Percentiles rank a stretch among this genome's conserved stretches.
phyloP scores from a whole-genome alignment of 2,113 vertebrate species.

The Diphyllodes magnificus region DNA sequence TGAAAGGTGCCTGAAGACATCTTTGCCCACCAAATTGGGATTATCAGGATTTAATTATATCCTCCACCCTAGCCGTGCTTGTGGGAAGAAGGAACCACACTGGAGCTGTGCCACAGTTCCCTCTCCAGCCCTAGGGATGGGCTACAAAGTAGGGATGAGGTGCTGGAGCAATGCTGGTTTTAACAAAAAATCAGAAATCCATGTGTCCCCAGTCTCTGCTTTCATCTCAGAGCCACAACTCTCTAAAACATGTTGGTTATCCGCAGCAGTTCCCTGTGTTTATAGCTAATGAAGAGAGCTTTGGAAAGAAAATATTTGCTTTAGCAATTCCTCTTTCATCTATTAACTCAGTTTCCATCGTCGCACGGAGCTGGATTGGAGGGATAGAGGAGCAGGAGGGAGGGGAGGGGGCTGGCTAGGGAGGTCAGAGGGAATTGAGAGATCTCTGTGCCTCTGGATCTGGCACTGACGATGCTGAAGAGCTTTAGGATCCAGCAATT shows the following conservation, averaged over 20 bases:
- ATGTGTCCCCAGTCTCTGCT: background rate
- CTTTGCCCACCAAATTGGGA: background rate
- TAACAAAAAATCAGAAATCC: background rate
- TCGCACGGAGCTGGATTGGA: accelerated
- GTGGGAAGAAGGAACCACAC: background rate
- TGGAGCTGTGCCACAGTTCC: background rate
- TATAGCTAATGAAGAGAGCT: background rate
- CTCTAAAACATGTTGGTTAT: background rate
- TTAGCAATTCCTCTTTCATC: background rate
- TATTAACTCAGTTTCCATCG: background rate
- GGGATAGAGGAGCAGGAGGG: background rate
- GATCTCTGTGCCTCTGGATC: background rate
- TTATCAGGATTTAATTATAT: background rate
- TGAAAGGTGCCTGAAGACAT: background rate
- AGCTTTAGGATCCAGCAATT: background rate
- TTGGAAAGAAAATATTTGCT: slow-evolving; percentile 19
- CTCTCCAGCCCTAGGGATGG: background rate
- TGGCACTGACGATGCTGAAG: accelerated
- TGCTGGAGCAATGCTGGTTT: background rate
- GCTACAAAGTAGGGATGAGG: background rate
- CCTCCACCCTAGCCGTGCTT: accelerated
- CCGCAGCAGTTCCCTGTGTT: background rate
- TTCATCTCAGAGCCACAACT: background rate
- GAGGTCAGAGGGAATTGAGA: background rate
- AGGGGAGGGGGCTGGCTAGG: background rate